These are phyloP conservation scores for Podotricha telesiphe DNA, from an alignment of 2,888 invertebrate genomes.

Conservation along the genomic window DNA sequence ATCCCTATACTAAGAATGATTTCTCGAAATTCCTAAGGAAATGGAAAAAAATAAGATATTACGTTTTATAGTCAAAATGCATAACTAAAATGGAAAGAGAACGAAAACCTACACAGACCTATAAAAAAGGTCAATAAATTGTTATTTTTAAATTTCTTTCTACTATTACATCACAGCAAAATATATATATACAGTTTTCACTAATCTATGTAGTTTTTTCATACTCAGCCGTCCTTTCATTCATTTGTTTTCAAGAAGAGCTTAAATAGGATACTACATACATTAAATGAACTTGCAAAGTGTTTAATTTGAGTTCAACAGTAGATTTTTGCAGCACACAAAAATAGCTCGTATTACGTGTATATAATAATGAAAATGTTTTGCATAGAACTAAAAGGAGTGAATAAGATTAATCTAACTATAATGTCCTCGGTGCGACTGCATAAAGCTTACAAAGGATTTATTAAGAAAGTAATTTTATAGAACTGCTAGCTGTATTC, in stretches of 20 bases:
- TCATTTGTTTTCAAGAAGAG: not conserved
- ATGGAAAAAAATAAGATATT: too few species aligned
- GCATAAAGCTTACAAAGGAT: slow-evolving; percentile 29
- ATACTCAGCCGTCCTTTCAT: not conserved
- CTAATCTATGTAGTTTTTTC: not conserved
- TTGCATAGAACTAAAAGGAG: slow-evolving; percentile 17
- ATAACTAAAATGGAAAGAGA: too few species aligned
- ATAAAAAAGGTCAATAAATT: too few species aligned
- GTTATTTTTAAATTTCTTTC: too few species aligned
- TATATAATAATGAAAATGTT: slow-evolving; percentile 12
- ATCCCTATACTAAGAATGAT: too few species aligned
- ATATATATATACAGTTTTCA: not conserved
- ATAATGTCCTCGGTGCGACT: slow-evolving; percentile 32
- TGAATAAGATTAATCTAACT: slow-evolving; percentile 44
- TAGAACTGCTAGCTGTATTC: not conserved
- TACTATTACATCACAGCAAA: too few species aligned
- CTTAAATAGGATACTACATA: slow-evolving; percentile 13
- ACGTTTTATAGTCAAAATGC: too few species aligned
- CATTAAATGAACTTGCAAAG: slow-evolving; percentile 25
- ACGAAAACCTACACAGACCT: too few species aligned
- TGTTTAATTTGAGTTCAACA: slow-evolving; percentile 12
- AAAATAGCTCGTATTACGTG: slow-evolving; percentile 16
- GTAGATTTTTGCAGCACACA: not conserved
- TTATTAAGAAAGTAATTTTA: slow-evolving; percentile 19
- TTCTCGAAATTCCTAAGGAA: too few species aligned